Conservation (phyloP, 1,140 invertebrate species). For the Zaprionus nigranus region DNA sequence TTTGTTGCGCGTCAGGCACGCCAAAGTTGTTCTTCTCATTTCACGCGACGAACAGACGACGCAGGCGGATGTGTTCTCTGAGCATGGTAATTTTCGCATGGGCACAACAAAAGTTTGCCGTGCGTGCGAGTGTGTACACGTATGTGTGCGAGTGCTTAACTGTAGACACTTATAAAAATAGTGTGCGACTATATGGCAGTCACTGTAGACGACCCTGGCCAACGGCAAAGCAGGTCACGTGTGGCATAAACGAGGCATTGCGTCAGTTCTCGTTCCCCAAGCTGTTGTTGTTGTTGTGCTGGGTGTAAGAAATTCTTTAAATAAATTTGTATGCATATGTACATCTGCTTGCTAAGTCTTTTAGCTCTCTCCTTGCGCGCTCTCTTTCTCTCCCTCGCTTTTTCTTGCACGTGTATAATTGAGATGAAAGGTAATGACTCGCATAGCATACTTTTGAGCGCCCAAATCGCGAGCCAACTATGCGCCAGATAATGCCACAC, state of each 20-base stretch:
- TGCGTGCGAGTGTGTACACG: slow-evolving; percentile 24
- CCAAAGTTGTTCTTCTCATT: slow-evolving; percentile 78
- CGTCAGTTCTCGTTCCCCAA: slow-evolving; percentile 55
- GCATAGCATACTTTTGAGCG: slow-evolving; percentile 74
- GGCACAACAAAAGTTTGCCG: slow-evolving; percentile 45
- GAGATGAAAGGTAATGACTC: slow-evolving; percentile 81
- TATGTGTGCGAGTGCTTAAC: slow-evolving; percentile 67
- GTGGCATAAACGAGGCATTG: slow-evolving; percentile 79
- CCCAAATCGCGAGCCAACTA: slow-evolving; percentile 75
- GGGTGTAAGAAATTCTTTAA: slow-evolving; percentile 72
- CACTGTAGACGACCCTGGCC: slow-evolving; percentile 76
- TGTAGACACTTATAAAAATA: slow-evolving; percentile 82
- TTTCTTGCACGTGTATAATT: slow-evolving; percentile 63
- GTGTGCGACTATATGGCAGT: slow-evolving; percentile 75
- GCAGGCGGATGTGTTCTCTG: slow-evolving; percentile 47
- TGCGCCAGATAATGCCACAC: slow-evolving; percentile 71
- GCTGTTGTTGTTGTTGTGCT: slow-evolving; percentile 49
- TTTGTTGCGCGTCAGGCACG: slow-evolving; percentile 64
- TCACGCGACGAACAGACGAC: slow-evolving; percentile 44
- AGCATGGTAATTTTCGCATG: slow-evolving; percentile 79
- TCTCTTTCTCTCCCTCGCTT: not conserved
- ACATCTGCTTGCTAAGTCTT: slow-evolving; percentile 20
- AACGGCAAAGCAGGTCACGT: slow-evolving; percentile 80
- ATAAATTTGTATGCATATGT: slow-evolving; percentile 61
- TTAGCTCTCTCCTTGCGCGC: not conserved